Conservation (phyloP, 2,888 invertebrate species). For the Limulus polyphemus region DNA sequence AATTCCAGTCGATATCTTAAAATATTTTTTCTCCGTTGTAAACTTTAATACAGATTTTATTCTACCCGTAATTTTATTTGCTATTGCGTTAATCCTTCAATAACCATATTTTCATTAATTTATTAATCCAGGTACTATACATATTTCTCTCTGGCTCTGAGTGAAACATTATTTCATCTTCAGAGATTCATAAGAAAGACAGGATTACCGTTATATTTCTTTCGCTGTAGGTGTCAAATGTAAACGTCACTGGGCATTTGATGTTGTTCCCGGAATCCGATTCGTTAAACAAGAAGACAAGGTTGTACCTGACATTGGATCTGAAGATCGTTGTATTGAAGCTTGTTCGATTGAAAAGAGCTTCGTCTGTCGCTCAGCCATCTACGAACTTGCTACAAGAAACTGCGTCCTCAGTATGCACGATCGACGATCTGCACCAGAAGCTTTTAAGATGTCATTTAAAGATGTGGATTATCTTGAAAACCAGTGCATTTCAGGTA, state of each 20-base stretch:
- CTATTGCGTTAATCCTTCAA: too few species aligned
- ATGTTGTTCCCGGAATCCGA: constrained; percentile 16
- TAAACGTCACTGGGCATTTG: constrained; percentile 21
- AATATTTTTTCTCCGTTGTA: too few species aligned
- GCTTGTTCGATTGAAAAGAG: constrained; percentile 78
- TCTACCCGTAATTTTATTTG: constrained; percentile 4
- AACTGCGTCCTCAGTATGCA: constrained; percentile 31
- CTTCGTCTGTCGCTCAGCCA: constrained; percentile 54
- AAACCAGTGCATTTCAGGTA: constrained; percentile 21
- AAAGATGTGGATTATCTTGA: constrained; percentile 16
- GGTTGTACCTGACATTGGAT: constrained; percentile 8
- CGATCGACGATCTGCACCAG: constrained; percentile 32
- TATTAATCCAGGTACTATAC: too few species aligned
- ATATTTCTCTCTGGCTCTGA: too few species aligned
- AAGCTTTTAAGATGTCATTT: constrained; percentile 14
- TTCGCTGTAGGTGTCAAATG: constrained; percentile 9
- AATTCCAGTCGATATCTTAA: too few species aligned
- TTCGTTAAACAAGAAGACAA: constrained; percentile 21
- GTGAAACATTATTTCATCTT: too few species aligned
- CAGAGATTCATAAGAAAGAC: too few species aligned
- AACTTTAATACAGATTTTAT: too few species aligned
- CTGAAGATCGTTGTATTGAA: constrained; percentile 53
- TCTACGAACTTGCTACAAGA: constrained; percentile 16
- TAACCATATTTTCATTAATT: too few species aligned
- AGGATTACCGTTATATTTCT: too few species aligned